These are phyloP conservation scores for Drosophila nigricruria DNA, from an alignment of 2,888 invertebrate species.

Conservation along the genomic window DNA sequence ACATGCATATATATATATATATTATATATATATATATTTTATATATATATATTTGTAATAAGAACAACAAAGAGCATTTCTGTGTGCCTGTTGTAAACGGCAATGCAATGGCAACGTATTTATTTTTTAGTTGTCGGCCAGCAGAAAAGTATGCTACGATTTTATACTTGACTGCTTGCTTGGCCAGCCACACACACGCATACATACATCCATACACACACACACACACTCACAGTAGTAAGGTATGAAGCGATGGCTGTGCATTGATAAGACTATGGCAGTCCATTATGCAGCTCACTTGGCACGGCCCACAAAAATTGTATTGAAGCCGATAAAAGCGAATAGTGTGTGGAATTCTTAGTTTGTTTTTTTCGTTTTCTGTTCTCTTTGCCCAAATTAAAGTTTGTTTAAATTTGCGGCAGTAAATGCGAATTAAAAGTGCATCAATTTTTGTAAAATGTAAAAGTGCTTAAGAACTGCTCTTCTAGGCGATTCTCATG, in stretches of 20 bases:
- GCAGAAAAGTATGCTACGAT: slow-evolving; percentile 64
- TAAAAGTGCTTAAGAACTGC: too few species aligned
- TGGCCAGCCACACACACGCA: slow-evolving; percentile 13
- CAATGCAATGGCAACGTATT: slow-evolving; percentile 40
- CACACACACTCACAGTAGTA: background rate
- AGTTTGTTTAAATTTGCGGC: slow-evolving; percentile 7
- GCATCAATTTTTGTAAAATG: background rate
- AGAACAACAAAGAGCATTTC: slow-evolving; percentile 20
- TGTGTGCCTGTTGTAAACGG: slow-evolving; percentile 20
- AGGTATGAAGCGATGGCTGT: slow-evolving; percentile 56
- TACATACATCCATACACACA: slow-evolving; percentile 2
- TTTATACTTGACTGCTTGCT: slow-evolving; percentile 48
- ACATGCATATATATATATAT: slow-evolving; percentile 8
- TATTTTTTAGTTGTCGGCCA: slow-evolving; percentile 38
- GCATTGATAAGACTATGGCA: slow-evolving; percentile 72
- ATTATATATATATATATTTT: slow-evolving; percentile 7
- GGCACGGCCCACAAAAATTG: slow-evolving; percentile 52
- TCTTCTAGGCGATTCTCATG: too few species aligned
- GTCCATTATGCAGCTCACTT: slow-evolving; percentile 74
- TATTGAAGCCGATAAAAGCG: slow-evolving; percentile 52
- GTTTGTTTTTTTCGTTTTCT: background rate
- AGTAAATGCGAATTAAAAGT: slow-evolving; percentile 1
- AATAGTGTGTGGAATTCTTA: slow-evolving; percentile 35
- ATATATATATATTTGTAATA: slow-evolving; percentile 13
- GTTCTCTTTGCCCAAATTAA: slow-evolving; percentile 15